Base-by-base conservation (phyloP, 2,888 invertebrate genomes). In the Fragum sueziense region DNA sequence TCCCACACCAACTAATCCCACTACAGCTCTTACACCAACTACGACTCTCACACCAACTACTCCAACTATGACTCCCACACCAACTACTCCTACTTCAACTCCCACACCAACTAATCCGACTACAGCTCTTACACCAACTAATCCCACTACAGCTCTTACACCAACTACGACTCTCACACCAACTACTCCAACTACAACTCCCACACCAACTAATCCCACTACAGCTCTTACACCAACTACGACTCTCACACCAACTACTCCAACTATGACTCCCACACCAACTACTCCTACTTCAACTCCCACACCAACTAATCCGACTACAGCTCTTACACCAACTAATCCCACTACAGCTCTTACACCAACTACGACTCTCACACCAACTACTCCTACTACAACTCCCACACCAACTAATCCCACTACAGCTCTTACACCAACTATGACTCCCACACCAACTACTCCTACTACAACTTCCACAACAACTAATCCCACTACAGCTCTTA, bases 241-340 rank as follows among this genome's bases (percentile, higher is more conserved):
- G 7, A 54, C 54, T n/a, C 7, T 22, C 7, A 54, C 54, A 7
- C 11, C 54, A 57, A 70, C 70, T 70, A 70, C 70, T 57, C 57
- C 54, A 25, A 54, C 54, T 70, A 70, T 29, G 11, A 54, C 70
- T 70, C 57, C 70, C 54, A 70, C 70, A 25, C 7, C 54, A 54
- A 54, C 54, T 54, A 54, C 14, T n/a, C 11, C 54, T 54, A 54
- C 54, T 54, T n/a, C 22, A 17, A 54, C 54, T 17, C 11, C 54
- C 22, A 54, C 54, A 17, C 11, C 54, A 17, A 54, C 54, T 54
- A 54, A 11, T n/a, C 7, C 54, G 7, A 54, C 54, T 54, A 54
- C 54, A 7, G 7, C 54, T n/a, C 11, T 22, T 54, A n/a, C 54
- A 17, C 11, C 54, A 17, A 54, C 54, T 54, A 54, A 11, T n/a